phyloP scores from a whole-genome alignment of 2,888 invertebrate genomes.

The Criorhina ranunculi region DNA sequence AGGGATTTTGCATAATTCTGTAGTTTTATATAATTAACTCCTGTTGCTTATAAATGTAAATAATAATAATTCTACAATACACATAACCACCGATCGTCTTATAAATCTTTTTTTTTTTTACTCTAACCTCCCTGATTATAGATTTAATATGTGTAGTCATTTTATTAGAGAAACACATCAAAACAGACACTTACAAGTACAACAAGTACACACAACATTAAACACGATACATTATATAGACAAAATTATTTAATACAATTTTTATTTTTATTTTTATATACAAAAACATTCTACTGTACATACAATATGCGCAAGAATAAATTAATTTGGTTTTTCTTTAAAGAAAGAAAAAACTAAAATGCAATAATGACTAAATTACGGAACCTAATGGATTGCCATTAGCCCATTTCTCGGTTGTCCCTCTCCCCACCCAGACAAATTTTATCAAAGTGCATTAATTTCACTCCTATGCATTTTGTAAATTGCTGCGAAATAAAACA shows the following conservation, averaged over 20 bases:
- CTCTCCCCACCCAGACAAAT: conserved; percentile 8
- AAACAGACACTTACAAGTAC: background rate
- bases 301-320: conserved; percentile 17
- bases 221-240: background rate
- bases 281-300: conserved; percentile 23
- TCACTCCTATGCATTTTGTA: conserved; percentile 59
- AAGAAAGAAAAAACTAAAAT: background rate
- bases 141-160: no score
- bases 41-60: no score
- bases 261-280: conserved; percentile 5
- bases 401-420: background rate
- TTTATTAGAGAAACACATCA: conserved; percentile 1
- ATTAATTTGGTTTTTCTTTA: conserved; percentile 30
- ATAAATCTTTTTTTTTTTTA: no score
- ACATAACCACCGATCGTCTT: no score
- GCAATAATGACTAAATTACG: conserved; percentile 48
- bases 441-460: conserved; percentile 64
- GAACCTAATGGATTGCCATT: conserved; percentile 47
- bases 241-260: conserved; percentile 3
- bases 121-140: no score
- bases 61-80: no score
- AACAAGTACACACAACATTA: background rate
- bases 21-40: no score
- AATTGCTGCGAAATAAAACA: conserved; percentile 55
- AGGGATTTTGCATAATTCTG: no score